Percentiles rank a stretch among this genome's conserved stretches.
These are phyloP conservation scores for Xiphophorus couchianus DNA, from an alignment of 2,113 vertebrate genomes.

Conservation along the genomic window DNA sequence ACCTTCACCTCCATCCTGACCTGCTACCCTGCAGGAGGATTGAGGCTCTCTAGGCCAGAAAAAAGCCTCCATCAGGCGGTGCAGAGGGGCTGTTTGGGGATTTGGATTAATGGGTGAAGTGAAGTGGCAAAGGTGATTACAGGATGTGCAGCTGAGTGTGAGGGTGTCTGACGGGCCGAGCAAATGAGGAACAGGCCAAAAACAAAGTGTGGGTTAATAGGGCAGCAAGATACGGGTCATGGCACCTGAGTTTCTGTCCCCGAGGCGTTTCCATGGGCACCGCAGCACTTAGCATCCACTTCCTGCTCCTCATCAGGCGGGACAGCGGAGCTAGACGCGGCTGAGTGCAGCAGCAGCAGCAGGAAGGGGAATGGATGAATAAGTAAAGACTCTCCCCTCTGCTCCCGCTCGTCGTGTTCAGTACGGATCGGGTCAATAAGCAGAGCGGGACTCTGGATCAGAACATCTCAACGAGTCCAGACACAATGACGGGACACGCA, in stretches of 20 bases:
- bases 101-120: conserved; percentile 12
- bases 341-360: conserved; percentile 37
- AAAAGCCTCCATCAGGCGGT: not conserved
- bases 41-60: not conserved
- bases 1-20: not conserved
- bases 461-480: not conserved
- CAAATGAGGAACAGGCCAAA: conserved; percentile 24
- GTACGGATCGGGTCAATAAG: conserved; percentile 58
- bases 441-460: not conserved
- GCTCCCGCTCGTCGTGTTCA: conserved; percentile 36
- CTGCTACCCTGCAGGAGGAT: not conserved
- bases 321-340: conserved; percentile 24
- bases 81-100: not conserved
- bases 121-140: conserved; percentile 41
- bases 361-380: conserved; percentile 62
- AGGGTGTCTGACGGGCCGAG: conserved; percentile 14
- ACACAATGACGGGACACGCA: too few species aligned
- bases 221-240: not conserved
- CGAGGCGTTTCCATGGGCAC: conserved; percentile 45
- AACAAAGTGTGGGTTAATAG: conserved; percentile 25
- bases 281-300: conserved; percentile 60
- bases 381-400: conserved; percentile 64
- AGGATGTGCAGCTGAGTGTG: conserved; percentile 37
- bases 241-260: conserved; percentile 6
- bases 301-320: conserved; percentile 35